Conservation (phyloP, 2,888 invertebrate genomes). For the Priocnemis perturbator region DNA sequence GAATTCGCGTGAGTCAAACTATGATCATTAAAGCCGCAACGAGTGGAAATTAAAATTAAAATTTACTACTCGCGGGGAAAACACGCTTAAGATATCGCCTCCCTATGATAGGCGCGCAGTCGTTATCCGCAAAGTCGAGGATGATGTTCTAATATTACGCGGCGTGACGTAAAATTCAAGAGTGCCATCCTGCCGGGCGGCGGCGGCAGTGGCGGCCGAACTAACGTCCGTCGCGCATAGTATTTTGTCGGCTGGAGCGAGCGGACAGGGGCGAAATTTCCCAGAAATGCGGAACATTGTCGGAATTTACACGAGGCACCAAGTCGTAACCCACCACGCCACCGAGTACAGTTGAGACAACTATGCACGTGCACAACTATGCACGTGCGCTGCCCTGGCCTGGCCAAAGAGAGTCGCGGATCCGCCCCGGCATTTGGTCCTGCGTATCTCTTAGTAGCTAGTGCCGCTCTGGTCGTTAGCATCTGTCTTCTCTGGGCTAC, state of each 20-base stretch:
- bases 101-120: no score
- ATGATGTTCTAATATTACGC: no score
- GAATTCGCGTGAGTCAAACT: constrained; percentile 15
- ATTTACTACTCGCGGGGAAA: no score
- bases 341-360: constrained; percentile 53
- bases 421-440: constrained; percentile 34
- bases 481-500: constrained; percentile 63
- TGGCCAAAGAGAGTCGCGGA: constrained; percentile 14
- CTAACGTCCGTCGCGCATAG: no score
- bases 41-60: no score
- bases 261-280: constrained; percentile 35
- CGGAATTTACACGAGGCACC: constrained; percentile 48
- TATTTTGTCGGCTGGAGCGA: no score
- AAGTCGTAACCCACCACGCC: constrained; percentile 45
- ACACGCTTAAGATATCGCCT: no score
- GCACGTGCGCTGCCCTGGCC: constrained; percentile 26
- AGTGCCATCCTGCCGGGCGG: no score
- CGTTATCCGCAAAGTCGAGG: no score
- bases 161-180: no score
- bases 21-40: constrained; percentile 3
- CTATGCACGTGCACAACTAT: constrained; percentile 54
- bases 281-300: constrained; percentile 51
- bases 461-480: constrained; percentile 65
- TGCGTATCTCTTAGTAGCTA: constrained; percentile 51
- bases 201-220: no score